phyloP scores from a whole-genome alignment of 1,140 invertebrate genomes.

The Hyles vespertilio region DNA sequence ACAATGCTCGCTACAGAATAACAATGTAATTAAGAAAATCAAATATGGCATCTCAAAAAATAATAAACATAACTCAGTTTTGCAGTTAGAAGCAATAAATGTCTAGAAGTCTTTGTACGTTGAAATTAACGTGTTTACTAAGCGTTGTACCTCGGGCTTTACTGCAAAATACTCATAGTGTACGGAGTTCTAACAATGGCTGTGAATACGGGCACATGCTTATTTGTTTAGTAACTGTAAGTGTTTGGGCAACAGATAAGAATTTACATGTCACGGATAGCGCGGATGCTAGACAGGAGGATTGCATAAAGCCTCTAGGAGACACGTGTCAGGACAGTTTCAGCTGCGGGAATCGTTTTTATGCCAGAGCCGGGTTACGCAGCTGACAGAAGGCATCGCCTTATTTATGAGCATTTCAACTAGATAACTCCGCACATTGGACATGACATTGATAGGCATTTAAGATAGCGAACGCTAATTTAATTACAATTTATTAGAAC shows the following conservation, averaged over 20 bases:
- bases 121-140: constrained; percentile 16
- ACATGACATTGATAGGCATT: no score
- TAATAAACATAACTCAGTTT: constrained; percentile 8
- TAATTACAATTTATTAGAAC: no score
- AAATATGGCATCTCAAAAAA: constrained; percentile 3
- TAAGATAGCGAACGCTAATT: no score
- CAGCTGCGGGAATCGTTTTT: constrained; percentile 16
- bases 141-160: constrained; percentile 7
- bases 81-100: constrained; percentile 12
- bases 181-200: not conserved
- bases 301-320: constrained; percentile 37
- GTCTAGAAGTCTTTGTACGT: constrained; percentile 17
- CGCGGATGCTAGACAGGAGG: constrained; percentile 25
- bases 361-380: not conserved
- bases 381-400: not conserved
- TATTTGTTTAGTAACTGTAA: constrained; percentile 5
- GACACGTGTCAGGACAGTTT: constrained; percentile 38
- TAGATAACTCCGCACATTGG: not conserved
- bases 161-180: constrained; percentile 12
- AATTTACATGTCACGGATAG: constrained; percentile 34
- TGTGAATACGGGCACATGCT: not conserved
- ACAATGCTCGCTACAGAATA: constrained; percentile 6
- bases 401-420: not conserved
- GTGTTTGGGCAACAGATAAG: constrained; percentile 19
- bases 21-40: constrained; percentile 3